A percentile compares a stretch with the other conserved stretches of the same genome.
Conservation (phyloP, 2,797 vertebrate genomes). For the Cephalopachus bancanus region DNA sequence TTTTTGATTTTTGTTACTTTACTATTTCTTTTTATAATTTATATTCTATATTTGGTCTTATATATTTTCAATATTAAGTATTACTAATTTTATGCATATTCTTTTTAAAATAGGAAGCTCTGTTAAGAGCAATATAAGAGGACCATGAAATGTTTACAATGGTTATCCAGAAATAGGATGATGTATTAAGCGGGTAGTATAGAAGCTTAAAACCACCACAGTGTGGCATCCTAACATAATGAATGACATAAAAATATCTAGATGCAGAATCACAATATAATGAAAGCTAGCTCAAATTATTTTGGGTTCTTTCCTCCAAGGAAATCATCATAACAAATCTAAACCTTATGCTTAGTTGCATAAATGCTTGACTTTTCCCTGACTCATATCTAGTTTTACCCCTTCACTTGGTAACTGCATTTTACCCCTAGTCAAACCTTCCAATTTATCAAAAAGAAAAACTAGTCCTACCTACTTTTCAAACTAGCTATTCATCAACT, state of each 20-base stretch:
- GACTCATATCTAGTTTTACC: not conserved
- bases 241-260: not conserved
- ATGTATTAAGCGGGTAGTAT: not conserved
- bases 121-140: not conserved
- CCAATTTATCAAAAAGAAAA: not conserved
- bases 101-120: not conserved
- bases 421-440: not conserved
- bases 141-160: not conserved
- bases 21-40: not conserved
- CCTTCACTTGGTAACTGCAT: not conserved
- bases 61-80: not conserved
- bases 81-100: not conserved
- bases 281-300: not conserved
- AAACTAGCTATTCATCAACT: not conserved
- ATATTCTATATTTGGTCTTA: not conserved
- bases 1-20: not conserved
- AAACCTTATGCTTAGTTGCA: not conserved
- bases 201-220: conserved; percentile 18
- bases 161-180: not conserved
- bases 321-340: not conserved
- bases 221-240: not conserved
- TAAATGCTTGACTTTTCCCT: not conserved
- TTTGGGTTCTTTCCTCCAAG: not conserved
- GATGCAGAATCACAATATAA: not conserved
- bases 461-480: not conserved